Evolutionary conservation across 2,113 vertebrate species (phyloP).

Genomic region (Arvicanthis niloticus): DNA sequence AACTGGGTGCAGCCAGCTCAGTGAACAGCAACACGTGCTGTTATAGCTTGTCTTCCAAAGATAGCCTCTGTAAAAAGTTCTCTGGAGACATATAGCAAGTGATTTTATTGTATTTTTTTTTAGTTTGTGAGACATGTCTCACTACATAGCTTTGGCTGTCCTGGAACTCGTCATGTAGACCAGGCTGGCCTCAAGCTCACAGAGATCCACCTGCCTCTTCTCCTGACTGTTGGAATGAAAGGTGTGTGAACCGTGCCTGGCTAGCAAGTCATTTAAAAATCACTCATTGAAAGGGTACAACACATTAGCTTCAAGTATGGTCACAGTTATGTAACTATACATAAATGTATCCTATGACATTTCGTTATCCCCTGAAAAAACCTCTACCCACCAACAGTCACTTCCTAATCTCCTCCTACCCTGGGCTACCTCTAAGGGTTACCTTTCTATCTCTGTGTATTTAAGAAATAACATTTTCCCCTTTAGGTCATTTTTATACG

Average conservation of each 20-base stretch:
- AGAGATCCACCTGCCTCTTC: background rate
- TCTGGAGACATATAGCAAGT: background rate
- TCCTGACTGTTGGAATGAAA: background rate
- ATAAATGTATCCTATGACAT: constrained; percentile 19
- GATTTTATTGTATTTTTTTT: background rate
- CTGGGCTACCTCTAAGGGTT: background rate
- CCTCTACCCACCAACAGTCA: background rate
- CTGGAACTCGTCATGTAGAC: background rate
- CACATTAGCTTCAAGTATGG: constrained; percentile 6
- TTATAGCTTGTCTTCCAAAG: constrained; percentile 13
- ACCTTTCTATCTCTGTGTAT: background rate
- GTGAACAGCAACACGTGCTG: background rate
- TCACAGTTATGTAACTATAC: background rate
- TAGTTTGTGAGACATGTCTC: background rate
- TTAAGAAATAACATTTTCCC: background rate
- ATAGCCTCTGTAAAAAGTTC: background rate
- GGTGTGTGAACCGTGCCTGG: background rate
- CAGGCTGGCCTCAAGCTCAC: background rate
- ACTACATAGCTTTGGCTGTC: background rate
- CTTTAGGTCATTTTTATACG: background rate
- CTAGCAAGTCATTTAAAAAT: background rate
- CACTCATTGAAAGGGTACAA: constrained; percentile 2
- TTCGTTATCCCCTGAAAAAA: background rate
- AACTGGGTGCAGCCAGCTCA: background rate
- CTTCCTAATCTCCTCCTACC: background rate